Base-by-base conservation (phyloP, 2,797 vertebrate species). In the Centroberyx gerrardi region DNA sequence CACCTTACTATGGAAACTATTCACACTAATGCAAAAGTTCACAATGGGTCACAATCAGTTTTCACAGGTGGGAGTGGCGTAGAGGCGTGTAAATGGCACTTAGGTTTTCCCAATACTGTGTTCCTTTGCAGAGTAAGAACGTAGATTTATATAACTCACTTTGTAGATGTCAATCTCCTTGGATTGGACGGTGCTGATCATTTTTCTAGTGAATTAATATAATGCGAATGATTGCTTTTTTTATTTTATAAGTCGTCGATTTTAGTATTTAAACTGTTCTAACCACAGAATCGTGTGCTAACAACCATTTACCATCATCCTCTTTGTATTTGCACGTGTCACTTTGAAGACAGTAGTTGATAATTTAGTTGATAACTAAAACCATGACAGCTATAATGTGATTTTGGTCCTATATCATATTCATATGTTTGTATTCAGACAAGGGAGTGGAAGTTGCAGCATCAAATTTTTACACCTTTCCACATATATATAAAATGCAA, bases 271-370 rank as follows among this genome's bases (percentile, higher is more conserved):
- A 62, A 62, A 71, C 13, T 14, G 13, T 46, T 62, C 2, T 79
- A 62, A 66, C 44, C 55, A 63, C 68, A 56, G 29, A 52, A 40
- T 58, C 76, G 61, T 75, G 62, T 83, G 42, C 3, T 2, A 70
- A 61, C 49, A 49, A 31, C 36, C 48, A 4, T 67, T 70, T 80
- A 71, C 71, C 62, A 63, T 74, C 69, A 72, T 78, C 66, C 62
- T 70, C 27, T 44, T 52, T 62, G 58, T 55, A 52, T 90, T 87
- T 90, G 93, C 93, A 94, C 91, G 87, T 63, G 93, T 90, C 93
- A 94, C 93, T 94, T 94, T 94, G 74, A 83, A 73, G 36, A 56
- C 54, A 58, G 66, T 61, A 42, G 48, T 44, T 44, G 48, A 46
- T 62, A 60, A 14, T 61, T 61, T 58, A 12, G 81, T 22, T 22